Base-by-base conservation (phyloP, 2,797 vertebrate genomes). In the Enteromius fasciolatus region DNA sequence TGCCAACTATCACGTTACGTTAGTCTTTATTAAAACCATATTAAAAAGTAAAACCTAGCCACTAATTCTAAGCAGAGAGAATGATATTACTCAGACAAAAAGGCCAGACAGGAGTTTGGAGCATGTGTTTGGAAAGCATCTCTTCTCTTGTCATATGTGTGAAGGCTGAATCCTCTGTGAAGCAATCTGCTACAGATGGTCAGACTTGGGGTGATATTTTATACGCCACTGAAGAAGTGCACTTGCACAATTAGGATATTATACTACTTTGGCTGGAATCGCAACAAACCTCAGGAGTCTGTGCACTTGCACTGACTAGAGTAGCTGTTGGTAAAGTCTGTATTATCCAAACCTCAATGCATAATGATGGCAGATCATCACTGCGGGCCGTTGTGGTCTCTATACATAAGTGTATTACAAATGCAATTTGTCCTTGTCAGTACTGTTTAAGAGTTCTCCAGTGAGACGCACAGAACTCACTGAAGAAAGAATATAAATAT, bases 191-290 rank as follows among this genome's bases (percentile, higher is more conserved):
- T 59, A 59, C 85, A 89, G 82, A 83, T 88, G 87, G 82, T 81
- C 86, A 85, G 78, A 69, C 39, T 31, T 66, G 59, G 64, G 78
- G 54, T 84, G 84, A 85, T 78, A 89, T 82, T 90, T 87, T 79
- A 88, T 83, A 75, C 52, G 77, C 85, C 46, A 70, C 70, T 80
- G 28, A 85, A 83, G 80, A 76, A 78, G 61, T 44, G 18, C 41
- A 73, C 39, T 85, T 63, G 81, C 68, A 85, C 87, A 89, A 93
- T 91, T 90, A 85, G 83, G 50, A 85, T 87, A 85, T 91, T 89
- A 61, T 63, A 78, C 57, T 90, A 81, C 85, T 89, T 92, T 92
- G 90, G 89, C 88, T 84, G 84, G 74, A 84, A 80, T 82, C 63
- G 28, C 69, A 82, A 41, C 83, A 89, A 89, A 91, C 91, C 85